Evolutionary conservation across 2,113 vertebrate genomes (phyloP).

Genomic region (Clinocottus analis): DNA sequence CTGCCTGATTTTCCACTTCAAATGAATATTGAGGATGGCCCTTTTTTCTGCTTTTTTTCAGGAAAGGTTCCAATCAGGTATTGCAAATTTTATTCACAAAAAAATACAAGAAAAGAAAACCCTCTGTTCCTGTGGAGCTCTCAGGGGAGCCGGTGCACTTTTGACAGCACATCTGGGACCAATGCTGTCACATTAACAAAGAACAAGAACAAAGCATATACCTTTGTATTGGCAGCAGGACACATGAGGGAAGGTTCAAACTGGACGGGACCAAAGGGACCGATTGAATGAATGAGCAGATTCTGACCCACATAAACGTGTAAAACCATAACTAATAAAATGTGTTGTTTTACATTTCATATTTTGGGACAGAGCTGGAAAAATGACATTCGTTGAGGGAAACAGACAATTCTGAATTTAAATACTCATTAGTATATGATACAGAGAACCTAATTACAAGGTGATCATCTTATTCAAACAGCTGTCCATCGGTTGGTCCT

Average conservation of each 20-base stretch:
- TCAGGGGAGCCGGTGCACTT: no score
- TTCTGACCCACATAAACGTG: slow-evolving; percentile 3
- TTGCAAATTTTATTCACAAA: slow-evolving; percentile 11
- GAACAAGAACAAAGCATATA: slow-evolving; percentile 44
- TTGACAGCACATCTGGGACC: slow-evolving; percentile 46
- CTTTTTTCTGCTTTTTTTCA: slow-evolving; percentile 28
- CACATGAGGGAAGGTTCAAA: slow-evolving; percentile 26
- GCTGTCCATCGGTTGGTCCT: slow-evolving; percentile 39
- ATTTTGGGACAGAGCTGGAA: background rate
- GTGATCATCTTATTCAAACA: slow-evolving; percentile 33
- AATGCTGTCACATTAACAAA: slow-evolving; percentile 36
- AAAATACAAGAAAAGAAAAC: background rate
- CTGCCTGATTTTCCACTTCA: slow-evolving; percentile 67
- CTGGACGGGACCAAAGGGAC: slow-evolving; percentile 15
- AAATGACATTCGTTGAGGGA: background rate
- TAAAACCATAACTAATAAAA: background rate
- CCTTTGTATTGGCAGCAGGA: slow-evolving; percentile 17
- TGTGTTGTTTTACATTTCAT: background rate
- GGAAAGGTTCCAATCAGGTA: slow-evolving; percentile 46
- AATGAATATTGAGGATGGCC: slow-evolving; percentile 49
- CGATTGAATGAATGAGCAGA: background rate
- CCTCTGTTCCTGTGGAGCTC: slow-evolving; percentile 19
- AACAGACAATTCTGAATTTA: background rate
- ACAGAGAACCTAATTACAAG: slow-evolving; percentile 14
- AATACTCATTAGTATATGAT: slow-evolving; percentile 16